Evolutionary conservation across 2,888 invertebrate genomes (phyloP).

Genomic region (Himalopsyche anomala): DNA sequence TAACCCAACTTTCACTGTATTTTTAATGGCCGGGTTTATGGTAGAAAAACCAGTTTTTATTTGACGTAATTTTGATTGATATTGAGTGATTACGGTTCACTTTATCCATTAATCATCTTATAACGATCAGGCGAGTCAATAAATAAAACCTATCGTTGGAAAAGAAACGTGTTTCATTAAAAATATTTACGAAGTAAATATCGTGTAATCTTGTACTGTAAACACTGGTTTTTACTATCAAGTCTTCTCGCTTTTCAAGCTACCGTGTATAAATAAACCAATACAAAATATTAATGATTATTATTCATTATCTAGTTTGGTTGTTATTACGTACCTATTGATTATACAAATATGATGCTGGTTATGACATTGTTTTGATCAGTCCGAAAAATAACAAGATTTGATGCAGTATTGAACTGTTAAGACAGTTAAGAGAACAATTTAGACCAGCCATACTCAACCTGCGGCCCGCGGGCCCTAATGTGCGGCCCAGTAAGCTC

Average conservation of each 20-base stretch:
- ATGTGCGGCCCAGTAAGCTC: no score
- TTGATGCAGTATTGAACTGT: no score
- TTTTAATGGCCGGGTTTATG: slow-evolving; percentile 3
- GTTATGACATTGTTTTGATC: no score
- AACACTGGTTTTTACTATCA: neutral
- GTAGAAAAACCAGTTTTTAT: neutral
- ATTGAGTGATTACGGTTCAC: slow-evolving; percentile 28
- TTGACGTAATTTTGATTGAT: slow-evolving; percentile 34
- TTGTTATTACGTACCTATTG: no score
- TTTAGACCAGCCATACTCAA: no score
- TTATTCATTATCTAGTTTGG: no score
- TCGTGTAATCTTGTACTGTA: neutral
- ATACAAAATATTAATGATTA: no score
- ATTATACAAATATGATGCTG: no score
- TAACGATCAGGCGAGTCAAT: slow-evolving; percentile 19
- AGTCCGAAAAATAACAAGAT: no score
- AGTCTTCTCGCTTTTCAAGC: neutral
- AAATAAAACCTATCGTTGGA: slow-evolving; percentile 24
- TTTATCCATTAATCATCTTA: slow-evolving; percentile 24
- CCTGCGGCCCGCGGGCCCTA: no score
- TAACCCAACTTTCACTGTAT: neutral
- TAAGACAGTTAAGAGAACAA: no score
- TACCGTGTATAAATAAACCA: neutral
- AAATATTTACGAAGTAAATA: neutral
- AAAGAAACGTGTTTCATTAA: slow-evolving; percentile 16